Conservation (phyloP, 2,113 vertebrate genomes). For the Dromaius novaehollandiae region DNA sequence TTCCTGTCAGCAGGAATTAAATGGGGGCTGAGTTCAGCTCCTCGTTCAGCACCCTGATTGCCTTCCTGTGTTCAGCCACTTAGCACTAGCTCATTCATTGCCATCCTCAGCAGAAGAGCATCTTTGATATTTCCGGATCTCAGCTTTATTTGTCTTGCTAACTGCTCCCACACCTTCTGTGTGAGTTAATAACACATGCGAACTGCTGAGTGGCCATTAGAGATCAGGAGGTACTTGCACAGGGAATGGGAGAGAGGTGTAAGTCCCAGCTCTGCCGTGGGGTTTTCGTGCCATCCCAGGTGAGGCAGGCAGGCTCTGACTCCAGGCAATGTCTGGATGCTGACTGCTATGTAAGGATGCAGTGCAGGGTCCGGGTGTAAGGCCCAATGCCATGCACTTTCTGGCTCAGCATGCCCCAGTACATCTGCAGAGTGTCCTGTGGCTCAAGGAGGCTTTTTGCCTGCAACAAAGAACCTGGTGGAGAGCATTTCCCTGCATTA, state of each 20-base stretch:
- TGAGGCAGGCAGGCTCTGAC: not conserved
- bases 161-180: not conserved
- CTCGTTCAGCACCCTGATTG: not conserved
- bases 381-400: no score
- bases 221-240: not conserved
- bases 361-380: no score
- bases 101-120: not conserved
- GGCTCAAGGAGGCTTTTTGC: not conserved
- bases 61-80: no score
- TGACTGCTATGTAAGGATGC: not conserved
- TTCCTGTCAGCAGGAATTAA: not conserved
- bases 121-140: not conserved
- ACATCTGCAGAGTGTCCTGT: not conserved
- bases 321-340: not conserved
- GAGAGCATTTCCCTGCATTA: not conserved
- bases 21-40: not conserved
- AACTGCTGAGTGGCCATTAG: not conserved
- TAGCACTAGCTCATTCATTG: not conserved
- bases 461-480: not conserved
- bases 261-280: not conserved
- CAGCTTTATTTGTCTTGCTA: not conserved
- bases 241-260: not conserved
- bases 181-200: no score
- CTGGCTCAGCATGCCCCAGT: no score
- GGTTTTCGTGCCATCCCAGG: not conserved